Percentiles rank a stretch among this genome's conserved stretches.
Conservation (phyloP, 2,888 invertebrate species). For the Lasioglossum malachurum region DNA sequence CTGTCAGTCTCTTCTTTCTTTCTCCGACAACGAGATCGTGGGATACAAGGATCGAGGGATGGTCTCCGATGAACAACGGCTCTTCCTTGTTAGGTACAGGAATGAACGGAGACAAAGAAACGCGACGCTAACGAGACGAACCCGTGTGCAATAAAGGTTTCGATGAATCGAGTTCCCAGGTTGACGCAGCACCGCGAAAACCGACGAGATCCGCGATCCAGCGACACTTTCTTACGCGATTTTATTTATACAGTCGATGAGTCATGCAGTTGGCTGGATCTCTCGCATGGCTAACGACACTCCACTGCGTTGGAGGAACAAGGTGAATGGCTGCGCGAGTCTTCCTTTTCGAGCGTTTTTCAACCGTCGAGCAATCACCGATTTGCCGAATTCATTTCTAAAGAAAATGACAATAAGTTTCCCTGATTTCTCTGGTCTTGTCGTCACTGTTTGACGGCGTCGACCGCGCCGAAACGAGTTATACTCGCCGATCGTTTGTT, state of each 20-base stretch:
- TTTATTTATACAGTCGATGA: not conserved
- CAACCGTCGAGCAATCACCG: too few relatives aligned
- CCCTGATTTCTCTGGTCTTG: too few relatives aligned
- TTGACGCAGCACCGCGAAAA: not conserved
- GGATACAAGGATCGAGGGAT: not conserved
- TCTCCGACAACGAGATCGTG: not conserved
- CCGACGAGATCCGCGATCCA: not conserved
- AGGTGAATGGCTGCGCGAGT: not conserved
- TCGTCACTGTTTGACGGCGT: not conserved
- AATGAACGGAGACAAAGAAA: not conserved
- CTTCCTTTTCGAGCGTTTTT: not conserved
- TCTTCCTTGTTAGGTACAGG: not conserved
- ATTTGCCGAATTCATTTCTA: too few relatives aligned
- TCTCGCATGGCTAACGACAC: not conserved
- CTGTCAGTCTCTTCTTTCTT: not conserved
- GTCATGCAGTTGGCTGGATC: not conserved
- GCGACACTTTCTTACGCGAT: not conserved
- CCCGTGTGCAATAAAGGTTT: not conserved
- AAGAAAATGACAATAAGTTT: too few relatives aligned
- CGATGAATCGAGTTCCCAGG: not conserved
- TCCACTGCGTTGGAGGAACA: not conserved
- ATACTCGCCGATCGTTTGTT: too few relatives aligned
- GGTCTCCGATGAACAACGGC: not conserved
- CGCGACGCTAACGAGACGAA: not conserved
- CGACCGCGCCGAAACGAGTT: too few relatives aligned